Evolutionary conservation across 2,113 vertebrate genomes (phyloP).

Genomic region (Suricata suricatta): DNA sequence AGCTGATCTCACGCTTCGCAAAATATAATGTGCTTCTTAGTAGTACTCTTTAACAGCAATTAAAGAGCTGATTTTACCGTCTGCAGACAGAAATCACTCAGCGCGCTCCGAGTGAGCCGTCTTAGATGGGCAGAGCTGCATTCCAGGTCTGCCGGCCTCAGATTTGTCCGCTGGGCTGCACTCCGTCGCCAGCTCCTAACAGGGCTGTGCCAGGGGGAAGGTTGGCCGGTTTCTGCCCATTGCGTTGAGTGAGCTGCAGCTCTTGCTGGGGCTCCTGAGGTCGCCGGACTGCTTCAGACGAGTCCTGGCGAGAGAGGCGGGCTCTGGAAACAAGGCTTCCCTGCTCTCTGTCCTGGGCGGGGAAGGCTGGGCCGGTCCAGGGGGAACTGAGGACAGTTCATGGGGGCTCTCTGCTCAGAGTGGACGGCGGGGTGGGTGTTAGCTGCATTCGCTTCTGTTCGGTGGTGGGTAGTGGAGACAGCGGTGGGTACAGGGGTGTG

Average conservation of each 20-base stretch:
- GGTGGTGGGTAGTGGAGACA: neutral
- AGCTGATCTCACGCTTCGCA: neutral
- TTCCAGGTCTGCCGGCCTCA: accelerated
- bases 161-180: neutral
- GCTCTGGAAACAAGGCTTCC: no score
- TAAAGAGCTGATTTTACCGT: no score
- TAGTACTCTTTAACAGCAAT: no score
- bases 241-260: neutral
- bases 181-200: accelerated
- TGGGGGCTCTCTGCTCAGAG: neutral
- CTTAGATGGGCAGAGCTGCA: accelerated
- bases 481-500: accelerated
- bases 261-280: no score
- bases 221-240: neutral
- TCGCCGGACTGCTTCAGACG: no score
- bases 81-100: neutral
- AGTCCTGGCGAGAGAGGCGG: neutral
- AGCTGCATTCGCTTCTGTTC: neutral
- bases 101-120: accelerated
- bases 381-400: neutral
- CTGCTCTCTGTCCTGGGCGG: accelerated
- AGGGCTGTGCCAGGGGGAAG: neutral
- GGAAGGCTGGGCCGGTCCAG: neutral
- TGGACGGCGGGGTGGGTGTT: neutral
- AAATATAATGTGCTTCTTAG: neutral